Conservation (phyloP, 2,888 invertebrate genomes). For the Stenolophus ochropezus region DNA sequence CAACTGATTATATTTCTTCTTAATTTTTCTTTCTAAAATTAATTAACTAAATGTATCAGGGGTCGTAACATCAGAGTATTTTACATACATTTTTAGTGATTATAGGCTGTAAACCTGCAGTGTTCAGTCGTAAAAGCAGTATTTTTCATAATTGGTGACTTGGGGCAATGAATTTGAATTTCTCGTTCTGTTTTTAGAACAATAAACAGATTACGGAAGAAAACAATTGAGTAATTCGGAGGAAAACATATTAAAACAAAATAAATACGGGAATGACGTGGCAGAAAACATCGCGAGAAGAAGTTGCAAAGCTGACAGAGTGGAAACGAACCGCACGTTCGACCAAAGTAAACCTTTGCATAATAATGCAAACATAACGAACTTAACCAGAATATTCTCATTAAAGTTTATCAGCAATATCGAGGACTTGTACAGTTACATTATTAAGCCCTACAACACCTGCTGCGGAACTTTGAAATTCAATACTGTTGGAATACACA, state of each 20-base stretch:
- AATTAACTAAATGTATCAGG: too few species aligned
- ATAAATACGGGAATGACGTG: background rate
- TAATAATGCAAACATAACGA: conserved; percentile 59
- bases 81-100: too few species aligned
- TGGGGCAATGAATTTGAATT: too few species aligned
- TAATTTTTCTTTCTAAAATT: too few species aligned
- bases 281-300: background rate
- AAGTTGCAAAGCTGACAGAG: conserved; percentile 29
- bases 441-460: conserved; percentile 39
- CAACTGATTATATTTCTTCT: too few species aligned
- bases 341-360: conserved; percentile 57
- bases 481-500: background rate
- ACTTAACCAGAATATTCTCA: conserved; percentile 59
- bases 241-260: background rate
- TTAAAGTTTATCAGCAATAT: conserved; percentile 59
- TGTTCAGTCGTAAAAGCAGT: too few species aligned
- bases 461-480: background rate
- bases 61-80: too few species aligned
- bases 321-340: conserved; percentile 17
- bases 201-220: background rate
- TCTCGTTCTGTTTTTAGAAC: too few species aligned
- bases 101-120: too few species aligned
- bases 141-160: too few species aligned
- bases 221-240: background rate
- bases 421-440: conserved; percentile 22